phyloP scores from a whole-genome alignment of 1,140 invertebrate genomes.

The Harlomillsia oculata region DNA sequence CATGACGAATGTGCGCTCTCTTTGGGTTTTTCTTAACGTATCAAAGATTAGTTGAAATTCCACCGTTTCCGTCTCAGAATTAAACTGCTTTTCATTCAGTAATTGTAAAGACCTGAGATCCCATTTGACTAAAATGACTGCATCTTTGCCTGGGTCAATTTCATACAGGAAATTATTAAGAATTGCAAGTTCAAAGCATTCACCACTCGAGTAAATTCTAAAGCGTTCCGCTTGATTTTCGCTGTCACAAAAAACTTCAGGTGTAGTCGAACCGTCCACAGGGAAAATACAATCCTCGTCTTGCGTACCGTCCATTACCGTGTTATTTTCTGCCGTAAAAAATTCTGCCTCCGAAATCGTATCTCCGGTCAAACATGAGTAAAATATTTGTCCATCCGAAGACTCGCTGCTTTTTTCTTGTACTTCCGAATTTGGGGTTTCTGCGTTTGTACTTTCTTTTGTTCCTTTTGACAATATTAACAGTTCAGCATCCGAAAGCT shows the following conservation, averaged over 20 bases:
- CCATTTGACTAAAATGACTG: constrained; percentile 18
- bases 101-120: constrained; percentile 25
- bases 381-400: constrained; percentile 1
- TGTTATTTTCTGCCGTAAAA: no score
- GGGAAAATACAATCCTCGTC: constrained; percentile 2
- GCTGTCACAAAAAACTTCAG: constrained; percentile 5
- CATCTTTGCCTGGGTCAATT: constrained; percentile 11
- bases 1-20: constrained; percentile 28
- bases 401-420: background rate
- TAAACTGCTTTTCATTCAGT: constrained; percentile 18
- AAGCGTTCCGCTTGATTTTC: constrained; percentile 8
- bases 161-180: constrained; percentile 26
- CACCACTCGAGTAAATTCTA: constrained; percentile 23
- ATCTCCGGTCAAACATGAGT: background rate
- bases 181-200: constrained; percentile 14
- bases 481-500: constrained; percentile 1
- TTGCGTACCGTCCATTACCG: no score
- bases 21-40: constrained; percentile 21
- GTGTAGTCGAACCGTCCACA: background rate
- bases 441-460: no score
- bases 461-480: background rate
- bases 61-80: constrained; percentile 28
- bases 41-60: constrained; percentile 29
- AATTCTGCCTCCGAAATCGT: no score
- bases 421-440: no score